Conservation (phyloP, 2,797 vertebrate genomes). For the Myotis findleyi region DNA sequence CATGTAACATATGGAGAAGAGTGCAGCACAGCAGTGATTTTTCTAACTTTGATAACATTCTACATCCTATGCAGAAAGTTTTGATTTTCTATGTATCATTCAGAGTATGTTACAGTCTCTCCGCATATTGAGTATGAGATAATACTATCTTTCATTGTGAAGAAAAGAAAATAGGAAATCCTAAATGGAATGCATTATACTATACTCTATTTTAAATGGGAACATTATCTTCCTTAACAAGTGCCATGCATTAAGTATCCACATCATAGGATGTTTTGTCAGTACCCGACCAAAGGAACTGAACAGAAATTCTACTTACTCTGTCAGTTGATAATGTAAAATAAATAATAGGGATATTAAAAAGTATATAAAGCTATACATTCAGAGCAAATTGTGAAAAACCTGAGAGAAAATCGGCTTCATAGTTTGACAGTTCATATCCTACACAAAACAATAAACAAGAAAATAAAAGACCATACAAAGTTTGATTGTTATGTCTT, state of each 20-base stretch:
- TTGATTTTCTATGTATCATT: conserved; percentile 58
- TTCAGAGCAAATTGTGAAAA: not conserved
- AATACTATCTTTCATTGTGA: conserved; percentile 38
- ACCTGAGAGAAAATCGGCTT: not conserved
- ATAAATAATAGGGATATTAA: not conserved
- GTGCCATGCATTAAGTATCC: not conserved
- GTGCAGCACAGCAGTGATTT: not conserved
- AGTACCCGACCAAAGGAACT: not conserved
- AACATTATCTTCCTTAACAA: not conserved
- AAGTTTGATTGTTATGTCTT: not conserved
- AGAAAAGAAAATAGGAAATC: conserved; percentile 46
- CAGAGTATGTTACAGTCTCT: conserved; percentile 51
- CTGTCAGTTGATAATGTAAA: not conserved
- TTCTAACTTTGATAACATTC: conserved; percentile 44
- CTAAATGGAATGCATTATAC: not conserved
- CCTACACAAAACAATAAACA: not conserved
- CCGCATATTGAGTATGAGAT: not conserved
- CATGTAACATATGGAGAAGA: not conserved
- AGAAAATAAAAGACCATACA: not conserved
- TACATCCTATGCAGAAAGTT: not conserved
- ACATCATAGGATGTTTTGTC: not conserved
- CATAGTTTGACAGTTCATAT: not conserved
- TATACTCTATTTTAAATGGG: conserved; percentile 4
- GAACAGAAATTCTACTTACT: not conserved
- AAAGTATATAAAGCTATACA: not conserved